Evolutionary conservation across 1,140 invertebrate genomes (phyloP).

Genomic region (Bombus difficillimus): DNA sequence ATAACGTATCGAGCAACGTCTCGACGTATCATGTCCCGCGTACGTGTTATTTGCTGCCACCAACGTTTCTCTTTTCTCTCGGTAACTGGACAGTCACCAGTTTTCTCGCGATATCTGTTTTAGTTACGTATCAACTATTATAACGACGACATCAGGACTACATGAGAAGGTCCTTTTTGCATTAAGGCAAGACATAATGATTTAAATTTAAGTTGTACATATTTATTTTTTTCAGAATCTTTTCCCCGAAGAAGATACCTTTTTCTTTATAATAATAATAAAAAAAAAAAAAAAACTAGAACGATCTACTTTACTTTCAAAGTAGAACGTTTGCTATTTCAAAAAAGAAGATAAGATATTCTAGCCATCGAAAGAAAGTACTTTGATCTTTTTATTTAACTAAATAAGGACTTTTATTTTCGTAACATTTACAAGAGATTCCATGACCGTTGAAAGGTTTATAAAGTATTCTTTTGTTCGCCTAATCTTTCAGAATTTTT

Average conservation of each 20-base stretch:
- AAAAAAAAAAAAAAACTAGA: no score
- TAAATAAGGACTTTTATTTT: no score
- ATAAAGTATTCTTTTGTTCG: no score
- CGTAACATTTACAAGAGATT: no score
- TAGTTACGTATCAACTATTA: slow-evolving; percentile 15
- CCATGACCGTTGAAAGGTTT: no score
- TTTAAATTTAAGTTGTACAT: no score
- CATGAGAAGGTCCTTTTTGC: slow-evolving; percentile 13
- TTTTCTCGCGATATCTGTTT: slow-evolving; percentile 35
- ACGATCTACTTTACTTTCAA: background rate
- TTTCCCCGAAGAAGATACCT: no score
- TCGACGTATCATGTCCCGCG: slow-evolving; percentile 12
- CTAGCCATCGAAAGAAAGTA: no score
- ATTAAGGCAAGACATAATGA: background rate
- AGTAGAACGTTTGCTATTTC: no score
- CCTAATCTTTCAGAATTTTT: no score
- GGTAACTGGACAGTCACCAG: slow-evolving; percentile 30
- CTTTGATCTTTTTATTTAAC: no score
- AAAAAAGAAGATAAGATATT: background rate
- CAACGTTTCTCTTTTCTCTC: slow-evolving; percentile 68
- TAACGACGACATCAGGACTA: background rate
- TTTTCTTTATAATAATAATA: no score
- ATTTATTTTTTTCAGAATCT: background rate
- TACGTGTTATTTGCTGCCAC: slow-evolving; percentile 82
- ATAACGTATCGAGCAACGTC: slow-evolving; percentile 22